Base-by-base conservation (phyloP, 2,113 vertebrate species). In the Misgurnus anguillicaudatus region DNA sequence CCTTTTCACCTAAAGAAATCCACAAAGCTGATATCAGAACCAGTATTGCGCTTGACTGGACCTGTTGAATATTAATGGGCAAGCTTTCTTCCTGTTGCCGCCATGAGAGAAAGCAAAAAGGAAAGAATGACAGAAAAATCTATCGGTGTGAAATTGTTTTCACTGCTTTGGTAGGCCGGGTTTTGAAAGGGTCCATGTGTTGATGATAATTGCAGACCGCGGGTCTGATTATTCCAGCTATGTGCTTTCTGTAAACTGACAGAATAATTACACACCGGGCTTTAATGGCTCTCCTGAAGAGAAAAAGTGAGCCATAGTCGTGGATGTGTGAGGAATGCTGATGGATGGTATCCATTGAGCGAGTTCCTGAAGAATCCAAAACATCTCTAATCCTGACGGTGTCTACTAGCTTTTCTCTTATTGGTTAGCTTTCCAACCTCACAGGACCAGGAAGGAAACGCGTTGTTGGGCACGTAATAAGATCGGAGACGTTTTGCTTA, bases 231-330 rank as follows among this genome's bases (percentile, higher is more conserved):
- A 82, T 89, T 87, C 77, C 79, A 80, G 83, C 80, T 77, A 84
- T 72, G 6, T 67, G 77, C 74, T 88, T 87, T 81, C 82, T 85
- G 89, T 88, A 81, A 89, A 90, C 58, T 90, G 91, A 92, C 90
- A 90, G 85, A 85, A 88, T 92, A 92, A 92, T 92, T 92, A 91
- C 87, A 87, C 81, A 82, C 65, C 31, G 16, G 58, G 70, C 61
- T 79, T 88, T 87, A 86, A 88, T 85, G 71, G 84, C 63, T 53
- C 79, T 87, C 55, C 79, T 62, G 42, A 78, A 77, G 80, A 64
- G 75, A 88, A 82, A 65, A 64, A 75, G 79, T 75, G 80, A 72
- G 65, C 85, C 90, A 90, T 89, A 84, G 87, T 84, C 6, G 81
- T 68, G 79, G 69, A 87, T 89, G 89, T 87, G 86, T 74, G 75